A percentile compares a stretch with the other conserved stretches of the same genome.
Evolutionary conservation across 2,797 vertebrate genomes (phyloP).

Genomic region (Mormyrops boulengeri): DNA sequence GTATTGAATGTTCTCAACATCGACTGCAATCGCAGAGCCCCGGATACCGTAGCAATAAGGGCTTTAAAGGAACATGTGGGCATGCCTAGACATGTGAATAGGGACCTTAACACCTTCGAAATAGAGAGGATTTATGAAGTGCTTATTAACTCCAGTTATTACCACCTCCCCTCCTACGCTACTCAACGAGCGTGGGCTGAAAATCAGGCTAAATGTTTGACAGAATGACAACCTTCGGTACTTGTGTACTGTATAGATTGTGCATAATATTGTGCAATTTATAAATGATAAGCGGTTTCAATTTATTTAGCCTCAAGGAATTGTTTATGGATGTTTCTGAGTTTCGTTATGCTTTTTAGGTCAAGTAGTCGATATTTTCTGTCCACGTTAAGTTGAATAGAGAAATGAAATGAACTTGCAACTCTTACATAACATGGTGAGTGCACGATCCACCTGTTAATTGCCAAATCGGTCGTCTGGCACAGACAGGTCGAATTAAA

Average conservation of each 20-base stretch:
- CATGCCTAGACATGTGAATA: not conserved
- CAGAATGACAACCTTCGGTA: slow-evolving; percentile 4
- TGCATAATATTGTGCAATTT: not conserved
- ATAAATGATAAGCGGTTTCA: not conserved
- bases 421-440: not conserved
- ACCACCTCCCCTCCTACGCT: not conserved
- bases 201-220: slow-evolving; percentile 12
- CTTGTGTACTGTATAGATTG: not conserved
- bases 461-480: not conserved
- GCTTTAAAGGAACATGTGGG: not conserved
- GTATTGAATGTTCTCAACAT: not conserved
- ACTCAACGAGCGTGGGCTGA: not conserved
- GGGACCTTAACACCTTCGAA: slow-evolving; percentile 2
- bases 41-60: not conserved
- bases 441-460: not conserved
- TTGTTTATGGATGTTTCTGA: not conserved
- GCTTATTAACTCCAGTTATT: slow-evolving; percentile 13
- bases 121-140: not conserved
- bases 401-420: not conserved
- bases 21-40: not conserved
- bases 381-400: not conserved
- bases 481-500: not conserved
- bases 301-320: not conserved
- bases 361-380: not conserved
- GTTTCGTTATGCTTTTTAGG: not conserved